Evolutionary conservation across 2,113 vertebrate species (phyloP).

Genomic region (Scomber colias): DNA sequence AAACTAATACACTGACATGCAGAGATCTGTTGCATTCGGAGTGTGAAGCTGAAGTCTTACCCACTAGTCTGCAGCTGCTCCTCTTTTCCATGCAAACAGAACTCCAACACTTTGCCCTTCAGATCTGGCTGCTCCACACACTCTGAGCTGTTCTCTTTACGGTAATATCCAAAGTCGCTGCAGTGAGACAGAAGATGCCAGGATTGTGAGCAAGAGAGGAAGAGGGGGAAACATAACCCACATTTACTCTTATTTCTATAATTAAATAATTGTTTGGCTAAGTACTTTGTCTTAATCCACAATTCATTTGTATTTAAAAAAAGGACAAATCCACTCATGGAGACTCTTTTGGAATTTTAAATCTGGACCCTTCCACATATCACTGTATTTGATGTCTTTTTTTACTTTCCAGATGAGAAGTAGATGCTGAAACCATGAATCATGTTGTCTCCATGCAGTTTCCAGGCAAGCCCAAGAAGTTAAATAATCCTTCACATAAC

Average conservation of each 20-base stretch:
- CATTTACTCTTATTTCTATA: not conserved
- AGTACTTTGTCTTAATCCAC: not conserved
- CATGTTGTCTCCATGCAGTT: too few species aligned
- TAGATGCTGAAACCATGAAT: too few species aligned
- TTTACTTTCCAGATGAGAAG: too few species aligned
- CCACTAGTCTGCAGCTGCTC: slow-evolving; percentile 92
- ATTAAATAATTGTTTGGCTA: not conserved
- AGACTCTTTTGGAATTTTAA: not conserved
- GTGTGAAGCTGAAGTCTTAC: slow-evolving; percentile 71
- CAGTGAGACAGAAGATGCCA: not conserved
- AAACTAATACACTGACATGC: not conserved
- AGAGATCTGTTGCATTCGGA: not conserved
- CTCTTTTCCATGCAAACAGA: slow-evolving; percentile 90
- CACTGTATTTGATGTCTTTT: not conserved
- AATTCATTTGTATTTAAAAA: not conserved
- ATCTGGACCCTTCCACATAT: not conserved
- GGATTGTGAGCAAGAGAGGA: not conserved
- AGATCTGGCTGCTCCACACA: slow-evolving; percentile 93
- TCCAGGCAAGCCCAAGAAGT: too few species aligned
- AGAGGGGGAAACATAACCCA: not conserved
- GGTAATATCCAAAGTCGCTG: slow-evolving; percentile 96
- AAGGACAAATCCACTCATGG: not conserved
- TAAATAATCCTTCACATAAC: too few species aligned
- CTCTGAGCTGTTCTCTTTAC: slow-evolving; percentile 89
- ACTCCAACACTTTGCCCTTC: slow-evolving; percentile 90